Base-by-base conservation (phyloP, 1,140 invertebrate genomes). In the Protaetia brevitarsis region DNA sequence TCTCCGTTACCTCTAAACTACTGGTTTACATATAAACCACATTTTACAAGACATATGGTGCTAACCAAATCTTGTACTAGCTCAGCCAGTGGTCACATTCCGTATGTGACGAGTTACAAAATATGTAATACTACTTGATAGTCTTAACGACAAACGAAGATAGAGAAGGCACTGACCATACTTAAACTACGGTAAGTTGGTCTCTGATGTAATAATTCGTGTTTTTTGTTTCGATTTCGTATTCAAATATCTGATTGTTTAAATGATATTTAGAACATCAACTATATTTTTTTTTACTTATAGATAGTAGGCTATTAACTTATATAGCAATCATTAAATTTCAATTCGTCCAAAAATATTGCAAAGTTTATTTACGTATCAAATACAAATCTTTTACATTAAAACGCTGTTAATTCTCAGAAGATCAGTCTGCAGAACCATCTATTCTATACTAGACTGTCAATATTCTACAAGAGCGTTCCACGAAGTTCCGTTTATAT, bases 81-180 rank as follows among this genome's bases (percentile, higher is more conserved):
- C 29, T 28, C 11, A 23, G 57, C 16, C 57, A 28, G 57, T 59
- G 57, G 57, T 59, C 57, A 59, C 57, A 31, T 59, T 59, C 57
- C 29, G 10, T 29, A 59, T 59, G 29, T 31, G 57, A 59, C 57
- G 7, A 59, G 11, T 59, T 28, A 29, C 57, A 59, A 13, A 31
- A 59, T 28, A 59, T n/a, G n/a, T n/a, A 59, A 29, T 31, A 10
- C 26, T 29, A 59, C 57, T 31, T 59, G 41, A 23, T 23, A 11
- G 26, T 29, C 57, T 59, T 13, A 28, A 13, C 30, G 57, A 59
- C 57, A 59, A 28, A 59, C 30, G 26, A 23, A 59, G 57, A 59
- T 28, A 30, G 11, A 59, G 57, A 19, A 28, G 57, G 57, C 57
- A 59, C 57, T 59, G 57, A 59, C 57, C 57, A 59, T 28, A 29